Evolutionary conservation across 2,888 invertebrate genomes (phyloP).

Genomic region (Pandemis corylana): DNA sequence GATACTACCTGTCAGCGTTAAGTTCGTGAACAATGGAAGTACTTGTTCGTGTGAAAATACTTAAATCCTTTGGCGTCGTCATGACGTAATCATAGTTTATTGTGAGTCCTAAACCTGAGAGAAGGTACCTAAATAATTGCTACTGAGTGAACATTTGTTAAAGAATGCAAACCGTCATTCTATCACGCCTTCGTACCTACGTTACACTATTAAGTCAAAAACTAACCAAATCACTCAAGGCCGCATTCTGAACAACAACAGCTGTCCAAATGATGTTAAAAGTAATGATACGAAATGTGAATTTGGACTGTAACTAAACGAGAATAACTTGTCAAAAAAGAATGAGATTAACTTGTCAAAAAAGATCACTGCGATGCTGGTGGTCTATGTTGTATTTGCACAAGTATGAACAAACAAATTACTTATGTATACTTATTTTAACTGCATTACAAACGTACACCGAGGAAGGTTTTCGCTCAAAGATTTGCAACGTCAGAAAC

Average conservation of each 20-base stretch:
- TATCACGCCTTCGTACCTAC: slow-evolving; percentile 2
- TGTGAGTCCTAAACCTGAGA: background rate
- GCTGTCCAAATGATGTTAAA: slow-evolving; percentile 17
- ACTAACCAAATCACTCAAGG: slow-evolving; percentile 14
- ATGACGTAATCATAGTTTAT: slow-evolving; percentile 47
- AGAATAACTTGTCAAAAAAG: slow-evolving; percentile 23
- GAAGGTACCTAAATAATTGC: background rate
- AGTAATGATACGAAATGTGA: slow-evolving; percentile 20
- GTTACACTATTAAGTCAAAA: slow-evolving; percentile 7
- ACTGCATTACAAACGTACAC: slow-evolving; percentile 8
- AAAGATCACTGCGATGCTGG: slow-evolving; percentile 27
- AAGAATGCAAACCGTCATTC: background rate
- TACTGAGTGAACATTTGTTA: background rate
- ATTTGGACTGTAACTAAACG: slow-evolving; percentile 29
- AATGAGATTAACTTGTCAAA: slow-evolving; percentile 23
- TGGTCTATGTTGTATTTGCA: slow-evolving; percentile 13
- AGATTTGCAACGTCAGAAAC: slow-evolving; percentile 40
- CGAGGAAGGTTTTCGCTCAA: slow-evolving; percentile 40
- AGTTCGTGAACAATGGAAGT: slow-evolving; percentile 49
- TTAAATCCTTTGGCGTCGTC: slow-evolving; percentile 40
- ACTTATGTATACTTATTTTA: background rate
- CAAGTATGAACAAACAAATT: background rate
- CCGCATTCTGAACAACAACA: slow-evolving; percentile 16
- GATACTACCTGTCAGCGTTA: slow-evolving; percentile 10
- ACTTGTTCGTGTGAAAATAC: slow-evolving; percentile 49